Conservation (phyloP, 1,140 invertebrate genomes). For the Neodiprion virginianus region DNA sequence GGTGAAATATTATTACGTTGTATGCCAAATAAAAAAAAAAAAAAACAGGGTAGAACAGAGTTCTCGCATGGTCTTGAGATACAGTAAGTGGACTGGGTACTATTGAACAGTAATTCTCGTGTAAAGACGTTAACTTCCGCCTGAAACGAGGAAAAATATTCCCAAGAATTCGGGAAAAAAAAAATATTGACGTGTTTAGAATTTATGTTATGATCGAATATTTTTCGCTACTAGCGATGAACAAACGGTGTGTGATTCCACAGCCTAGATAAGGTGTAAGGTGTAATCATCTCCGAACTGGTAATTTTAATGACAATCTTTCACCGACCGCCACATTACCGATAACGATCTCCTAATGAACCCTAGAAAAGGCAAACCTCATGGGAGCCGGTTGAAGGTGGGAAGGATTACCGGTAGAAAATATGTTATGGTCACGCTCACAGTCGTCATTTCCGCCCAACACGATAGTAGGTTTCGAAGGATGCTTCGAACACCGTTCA, state of each 20-base stretch:
- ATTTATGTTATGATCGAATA: neutral
- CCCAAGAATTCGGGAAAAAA: neutral
- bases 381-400: neutral
- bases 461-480: neutral
- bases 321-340: neutral
- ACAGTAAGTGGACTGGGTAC: too few relatives aligned
- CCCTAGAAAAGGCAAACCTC: neutral
- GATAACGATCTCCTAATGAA: slow-evolving; percentile 27
- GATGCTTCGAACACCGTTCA: neutral
- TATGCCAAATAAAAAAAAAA: slow-evolving; percentile 17
- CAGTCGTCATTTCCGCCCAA: neutral
- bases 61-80: neutral
- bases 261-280: slow-evolving; percentile 20
- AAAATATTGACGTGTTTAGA: neutral
- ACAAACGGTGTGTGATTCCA: slow-evolving; percentile 3
- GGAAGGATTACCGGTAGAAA: neutral
- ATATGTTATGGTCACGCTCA: neutral
- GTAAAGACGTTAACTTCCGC: too few relatives aligned
- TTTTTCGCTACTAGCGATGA: neutral
- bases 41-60: neutral
- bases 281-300: slow-evolving; percentile 30
- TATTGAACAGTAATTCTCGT: too few relatives aligned
- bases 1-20: slow-evolving; percentile 49
- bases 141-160: too few relatives aligned
- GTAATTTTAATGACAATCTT: slow-evolving; percentile 33